Evolutionary conservation across 2,797 vertebrate species (phyloP).

Genomic region (Sorex maritimensis): DNA sequence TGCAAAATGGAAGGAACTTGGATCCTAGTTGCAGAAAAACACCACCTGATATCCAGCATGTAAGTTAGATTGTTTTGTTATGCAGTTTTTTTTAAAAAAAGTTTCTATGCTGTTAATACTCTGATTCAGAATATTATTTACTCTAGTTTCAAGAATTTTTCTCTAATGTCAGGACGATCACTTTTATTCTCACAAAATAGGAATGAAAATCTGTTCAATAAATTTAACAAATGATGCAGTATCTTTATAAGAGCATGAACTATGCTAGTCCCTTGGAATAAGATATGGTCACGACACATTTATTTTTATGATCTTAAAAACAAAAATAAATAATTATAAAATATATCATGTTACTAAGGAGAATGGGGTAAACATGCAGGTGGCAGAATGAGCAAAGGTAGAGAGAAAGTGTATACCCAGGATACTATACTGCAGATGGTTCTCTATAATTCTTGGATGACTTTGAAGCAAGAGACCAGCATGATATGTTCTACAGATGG

Average conservation of each 20-base stretch:
- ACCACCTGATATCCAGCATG: background rate
- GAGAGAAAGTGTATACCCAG: background rate
- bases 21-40: background rate
- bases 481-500: background rate
- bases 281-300: background rate
- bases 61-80: background rate
- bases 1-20: background rate
- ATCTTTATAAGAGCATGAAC: background rate
- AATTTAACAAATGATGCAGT: background rate
- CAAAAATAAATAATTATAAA: conserved; percentile 16
- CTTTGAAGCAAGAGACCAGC: background rate
- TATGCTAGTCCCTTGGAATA: background rate
- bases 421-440: background rate
- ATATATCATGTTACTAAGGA: background rate
- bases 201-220: conserved; percentile 14
- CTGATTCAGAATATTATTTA: background rate
- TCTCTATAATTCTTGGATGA: background rate
- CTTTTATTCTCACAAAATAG: background rate
- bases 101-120: background rate
- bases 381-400: conserved; percentile 4
- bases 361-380: background rate
- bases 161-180: background rate
- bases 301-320: background rate
- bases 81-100: background rate
- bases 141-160: background rate